Base-by-base conservation (phyloP, 2,888 invertebrate genomes). In the Protodeltote pygarga region DNA sequence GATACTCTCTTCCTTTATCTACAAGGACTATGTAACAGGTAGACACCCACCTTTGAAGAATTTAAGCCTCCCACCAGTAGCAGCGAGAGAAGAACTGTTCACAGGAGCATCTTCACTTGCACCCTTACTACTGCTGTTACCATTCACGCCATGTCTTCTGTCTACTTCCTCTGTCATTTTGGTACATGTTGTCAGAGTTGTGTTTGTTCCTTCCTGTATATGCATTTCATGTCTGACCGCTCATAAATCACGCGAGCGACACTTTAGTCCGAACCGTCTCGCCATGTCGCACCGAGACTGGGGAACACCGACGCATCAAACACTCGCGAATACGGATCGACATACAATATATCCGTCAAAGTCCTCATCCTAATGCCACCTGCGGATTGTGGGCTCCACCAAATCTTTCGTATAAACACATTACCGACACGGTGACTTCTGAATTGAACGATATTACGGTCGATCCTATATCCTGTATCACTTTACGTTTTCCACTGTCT, bases 61-160 rank as follows among this genome's bases (percentile, higher is more conserved):
- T 84, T 96, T 96, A 69, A 96, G 94, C 74, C 96, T 93, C 78
- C 96, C 96, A 71, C 96, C 96, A 81, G 94, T 93, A 60, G 92
- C 78, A 74, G 83, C 75, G 77, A 86, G 77, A 71, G 87, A 74
- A 64, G 91, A 78, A 74, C 76, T 85, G 69, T 80, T 84, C 79
- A 91, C 92, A 72, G 87, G 83, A 77, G 81, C 81, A 79, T 93
- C 92, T 60, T 92, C 92, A 76, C 72, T 85, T 53, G 84, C 85
- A 81, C 85, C 86, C 84, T 91, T 93, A 80, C 93, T 92, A 85
- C 93, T 93, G 92, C 93, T 93, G 92, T 93, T 94, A 88, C 94
- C 95, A 93, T 94, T 94, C 87, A 94, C 94, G 92, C 94, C 95
- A 93, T 94, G 94, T 93, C 93, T 93, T 93, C 93, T 94, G 93